phyloP scores from a whole-genome alignment of 2,113 vertebrate species.

The Limnothrissa miodon region DNA sequence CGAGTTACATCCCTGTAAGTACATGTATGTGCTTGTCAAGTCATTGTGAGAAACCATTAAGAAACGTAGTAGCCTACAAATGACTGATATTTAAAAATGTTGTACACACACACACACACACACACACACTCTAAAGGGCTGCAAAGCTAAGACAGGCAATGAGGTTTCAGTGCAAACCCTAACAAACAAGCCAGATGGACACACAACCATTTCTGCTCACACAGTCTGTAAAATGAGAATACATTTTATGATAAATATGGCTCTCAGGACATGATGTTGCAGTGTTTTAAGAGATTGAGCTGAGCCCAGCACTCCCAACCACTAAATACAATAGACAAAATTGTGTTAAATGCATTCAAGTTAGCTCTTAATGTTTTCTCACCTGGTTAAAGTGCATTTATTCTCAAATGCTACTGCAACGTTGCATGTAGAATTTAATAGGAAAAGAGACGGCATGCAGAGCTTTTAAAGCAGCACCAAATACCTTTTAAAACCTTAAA shows the following conservation, averaged over 20 bases:
- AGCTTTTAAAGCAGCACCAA: too few species aligned
- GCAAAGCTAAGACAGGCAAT: background rate
- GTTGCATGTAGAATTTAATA: background rate
- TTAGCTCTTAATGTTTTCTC: background rate
- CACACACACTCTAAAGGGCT: background rate
- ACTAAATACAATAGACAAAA: background rate
- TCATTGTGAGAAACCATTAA: background rate
- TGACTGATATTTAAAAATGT: background rate
- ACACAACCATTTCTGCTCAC: background rate
- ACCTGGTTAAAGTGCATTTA: background rate
- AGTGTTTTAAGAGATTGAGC: too few species aligned
- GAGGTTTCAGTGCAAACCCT: background rate
- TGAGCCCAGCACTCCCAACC: too few species aligned
- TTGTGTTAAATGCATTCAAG: background rate
- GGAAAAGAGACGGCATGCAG: background rate
- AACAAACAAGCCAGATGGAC: background rate
- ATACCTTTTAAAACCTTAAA: too few species aligned
- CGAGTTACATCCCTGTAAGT: conserved; percentile 4
- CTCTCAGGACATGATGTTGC: too few species aligned
- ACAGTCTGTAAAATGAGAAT: background rate
- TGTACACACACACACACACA: too few species aligned
- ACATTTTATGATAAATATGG: too few species aligned
- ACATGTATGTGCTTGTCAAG: background rate
- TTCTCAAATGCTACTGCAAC: background rate
- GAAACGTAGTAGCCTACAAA: background rate